Evolutionary conservation across 2,113 vertebrate species (phyloP).

Genomic region (Neotoma lepida): DNA sequence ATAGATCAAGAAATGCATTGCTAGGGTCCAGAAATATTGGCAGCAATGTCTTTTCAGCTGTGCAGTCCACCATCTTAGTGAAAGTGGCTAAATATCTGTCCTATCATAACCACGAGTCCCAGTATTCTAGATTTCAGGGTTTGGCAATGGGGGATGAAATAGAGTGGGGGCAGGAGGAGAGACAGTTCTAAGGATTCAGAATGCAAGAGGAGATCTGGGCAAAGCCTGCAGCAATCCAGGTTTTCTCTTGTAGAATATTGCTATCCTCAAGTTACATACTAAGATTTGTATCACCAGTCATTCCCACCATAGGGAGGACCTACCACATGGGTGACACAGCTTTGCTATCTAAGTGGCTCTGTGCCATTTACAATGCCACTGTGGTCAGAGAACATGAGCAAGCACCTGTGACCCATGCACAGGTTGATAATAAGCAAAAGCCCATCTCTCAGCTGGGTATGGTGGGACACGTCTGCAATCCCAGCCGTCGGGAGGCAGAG

Average conservation of each 20-base stretch:
- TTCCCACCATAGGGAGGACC: accelerated
- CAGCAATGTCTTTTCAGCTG: background rate
- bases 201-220: background rate
- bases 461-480: background rate
- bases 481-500: background rate
- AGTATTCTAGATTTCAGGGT: background rate
- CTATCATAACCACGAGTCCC: background rate
- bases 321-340: background rate
- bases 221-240: background rate
- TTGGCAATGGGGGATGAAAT: background rate
- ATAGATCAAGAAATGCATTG: background rate
- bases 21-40: background rate
- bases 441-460: background rate
- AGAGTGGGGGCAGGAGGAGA: background rate
- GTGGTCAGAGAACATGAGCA: background rate
- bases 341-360: background rate
- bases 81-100: background rate
- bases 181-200: background rate
- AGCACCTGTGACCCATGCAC: background rate
- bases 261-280: background rate
- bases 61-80: background rate
- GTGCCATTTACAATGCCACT: background rate
- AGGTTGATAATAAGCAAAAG: background rate
- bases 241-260: background rate
- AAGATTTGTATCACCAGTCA: background rate